Evolutionary conservation across 2,888 invertebrate species (phyloP).

Genomic region (Drosophila paucipuncta): DNA sequence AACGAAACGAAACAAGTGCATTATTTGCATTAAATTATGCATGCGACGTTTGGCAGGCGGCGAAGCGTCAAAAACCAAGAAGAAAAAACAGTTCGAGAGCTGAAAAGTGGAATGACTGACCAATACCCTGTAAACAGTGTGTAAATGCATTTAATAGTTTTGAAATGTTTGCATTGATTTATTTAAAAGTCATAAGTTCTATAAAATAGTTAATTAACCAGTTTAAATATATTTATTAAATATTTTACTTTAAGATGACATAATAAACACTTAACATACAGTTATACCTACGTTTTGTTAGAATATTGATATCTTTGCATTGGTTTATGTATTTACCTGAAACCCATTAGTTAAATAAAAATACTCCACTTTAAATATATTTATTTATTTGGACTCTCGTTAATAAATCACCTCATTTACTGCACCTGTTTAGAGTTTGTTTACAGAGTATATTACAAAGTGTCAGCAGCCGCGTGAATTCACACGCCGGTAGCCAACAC

Average conservation of each 20-base stretch:
- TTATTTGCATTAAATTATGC: conserved; percentile 82
- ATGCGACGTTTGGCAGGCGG: conserved; percentile 65
- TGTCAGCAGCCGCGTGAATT: conserved; percentile 76
- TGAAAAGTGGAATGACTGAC: background rate
- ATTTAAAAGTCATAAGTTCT: background rate
- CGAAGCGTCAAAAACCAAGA: conserved; percentile 55
- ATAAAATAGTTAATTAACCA: background rate
- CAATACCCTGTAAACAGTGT: conserved; percentile 20
- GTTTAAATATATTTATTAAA: background rate
- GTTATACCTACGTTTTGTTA: accelerated
- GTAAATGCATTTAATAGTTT: too few relatives aligned
- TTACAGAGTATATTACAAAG: conserved; percentile 49
- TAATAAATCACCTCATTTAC: background rate
- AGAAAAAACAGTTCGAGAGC: conserved; percentile 22
- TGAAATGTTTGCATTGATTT: background rate
- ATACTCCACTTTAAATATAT: background rate
- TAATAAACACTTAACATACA: background rate
- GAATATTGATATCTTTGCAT: background rate
- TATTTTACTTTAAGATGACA: background rate
- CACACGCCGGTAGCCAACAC: conserved; percentile 61
- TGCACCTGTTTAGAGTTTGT: background rate
- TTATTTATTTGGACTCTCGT: too few relatives aligned
- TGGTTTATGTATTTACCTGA: background rate
- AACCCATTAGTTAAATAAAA: background rate
- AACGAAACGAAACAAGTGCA: conserved; percentile 80